Conservation (phyloP, 2,888 invertebrate genomes). For the Agrotis segetum region DNA sequence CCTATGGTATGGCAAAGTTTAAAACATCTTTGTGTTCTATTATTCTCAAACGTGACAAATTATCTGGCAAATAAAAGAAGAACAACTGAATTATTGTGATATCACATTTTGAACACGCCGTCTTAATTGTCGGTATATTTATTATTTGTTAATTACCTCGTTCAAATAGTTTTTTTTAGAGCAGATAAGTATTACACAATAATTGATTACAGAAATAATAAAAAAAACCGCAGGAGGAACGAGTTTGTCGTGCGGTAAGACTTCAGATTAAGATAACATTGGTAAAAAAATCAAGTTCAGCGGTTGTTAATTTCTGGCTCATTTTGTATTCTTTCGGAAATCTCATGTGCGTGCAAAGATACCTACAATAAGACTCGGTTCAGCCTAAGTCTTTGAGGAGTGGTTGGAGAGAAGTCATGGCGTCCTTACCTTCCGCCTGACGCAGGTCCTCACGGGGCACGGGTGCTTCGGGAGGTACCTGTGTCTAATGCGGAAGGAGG, state of each 20-base stretch:
- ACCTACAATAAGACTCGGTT: no score
- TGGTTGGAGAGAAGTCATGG: no score
- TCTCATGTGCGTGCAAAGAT: no score
- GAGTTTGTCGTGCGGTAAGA: not conserved
- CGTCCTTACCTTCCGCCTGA: no score
- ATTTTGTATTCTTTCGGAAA: no score
- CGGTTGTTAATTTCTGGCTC: no score
- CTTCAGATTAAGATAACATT: not conserved
- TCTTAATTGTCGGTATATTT: not conserved
- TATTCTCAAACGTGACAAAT: not conserved
- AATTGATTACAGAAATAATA: not conserved
- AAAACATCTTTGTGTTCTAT: not conserved
- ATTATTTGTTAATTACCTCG: slow-evolving; percentile 1
- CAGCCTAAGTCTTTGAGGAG: no score
- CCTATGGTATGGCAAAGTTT: not conserved
- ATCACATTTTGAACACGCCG: not conserved
- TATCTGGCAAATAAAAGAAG: not conserved
- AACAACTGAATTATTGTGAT: slow-evolving; percentile 7
- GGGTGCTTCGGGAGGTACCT: no score
- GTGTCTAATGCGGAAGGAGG: no score
- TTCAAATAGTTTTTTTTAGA: not conserved
- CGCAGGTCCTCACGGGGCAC: no score
- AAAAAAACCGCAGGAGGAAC: not conserved
- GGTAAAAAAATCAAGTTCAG: no score
- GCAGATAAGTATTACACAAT: slow-evolving; percentile 9